Evolutionary conservation across 2,113 vertebrate species (phyloP).

Genomic region (Ageneiosus marmoratus): DNA sequence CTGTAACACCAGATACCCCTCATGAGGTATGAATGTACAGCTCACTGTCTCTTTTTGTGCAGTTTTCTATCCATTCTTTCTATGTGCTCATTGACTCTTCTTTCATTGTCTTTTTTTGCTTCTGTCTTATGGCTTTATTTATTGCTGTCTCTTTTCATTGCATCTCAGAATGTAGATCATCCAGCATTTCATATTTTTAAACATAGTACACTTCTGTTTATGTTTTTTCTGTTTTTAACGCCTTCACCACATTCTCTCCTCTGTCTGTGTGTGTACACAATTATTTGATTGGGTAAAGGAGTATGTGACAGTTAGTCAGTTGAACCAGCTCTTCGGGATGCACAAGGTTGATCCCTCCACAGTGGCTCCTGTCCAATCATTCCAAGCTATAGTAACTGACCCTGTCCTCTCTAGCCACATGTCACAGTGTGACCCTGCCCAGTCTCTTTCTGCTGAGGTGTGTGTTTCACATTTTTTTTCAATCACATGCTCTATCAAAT

Average conservation of each 20-base stretch:
- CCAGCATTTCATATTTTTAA: slow-evolving; percentile 21
- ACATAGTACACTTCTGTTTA: background rate
- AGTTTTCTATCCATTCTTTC: slow-evolving; percentile 7
- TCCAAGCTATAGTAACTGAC: slow-evolving; percentile 73
- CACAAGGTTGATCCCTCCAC: slow-evolving; percentile 64
- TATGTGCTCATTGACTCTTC: slow-evolving; percentile 25
- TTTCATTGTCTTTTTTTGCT: slow-evolving; percentile 75
- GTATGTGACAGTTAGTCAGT: slow-evolving; percentile 88
- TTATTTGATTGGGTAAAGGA: slow-evolving; percentile 67
- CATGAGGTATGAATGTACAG: slow-evolving; percentile 67
- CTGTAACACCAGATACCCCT: slow-evolving; percentile 66
- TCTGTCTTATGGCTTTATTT: slow-evolving; percentile 60
- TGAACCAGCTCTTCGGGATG: slow-evolving; percentile 81
- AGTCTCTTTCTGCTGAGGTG: slow-evolving; percentile 79
- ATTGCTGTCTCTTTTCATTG: slow-evolving; percentile 3
- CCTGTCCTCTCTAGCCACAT: slow-evolving; percentile 65
- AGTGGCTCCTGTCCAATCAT: slow-evolving; percentile 64
- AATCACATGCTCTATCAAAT: slow-evolving; percentile 32
- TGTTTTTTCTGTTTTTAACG: slow-evolving; percentile 37
- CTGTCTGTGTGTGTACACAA: slow-evolving; percentile 19
- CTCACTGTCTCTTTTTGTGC: slow-evolving; percentile 36
- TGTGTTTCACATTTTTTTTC: slow-evolving; percentile 56
- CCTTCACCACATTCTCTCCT: slow-evolving; percentile 24
- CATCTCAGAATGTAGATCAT: slow-evolving; percentile 8
- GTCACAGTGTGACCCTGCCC: slow-evolving; percentile 70